Conservation (phyloP, 2,888 invertebrate genomes). For the Tachystola acroxantha region DNA sequence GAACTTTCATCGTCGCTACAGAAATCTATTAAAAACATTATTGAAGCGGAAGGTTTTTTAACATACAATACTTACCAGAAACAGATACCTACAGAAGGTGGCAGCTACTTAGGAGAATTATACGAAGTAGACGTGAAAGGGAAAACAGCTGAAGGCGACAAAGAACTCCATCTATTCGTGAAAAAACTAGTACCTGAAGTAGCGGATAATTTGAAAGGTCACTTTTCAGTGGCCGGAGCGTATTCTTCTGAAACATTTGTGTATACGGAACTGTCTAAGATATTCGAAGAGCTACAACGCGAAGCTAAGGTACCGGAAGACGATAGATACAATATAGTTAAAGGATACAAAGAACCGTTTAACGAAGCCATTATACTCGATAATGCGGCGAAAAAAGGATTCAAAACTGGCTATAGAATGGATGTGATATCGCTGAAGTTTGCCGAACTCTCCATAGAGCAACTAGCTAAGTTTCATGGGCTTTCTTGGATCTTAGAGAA, state of each 20-base stretch:
- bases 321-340: slow-evolving; percentile 34
- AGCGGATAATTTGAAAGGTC: slow-evolving; percentile 19
- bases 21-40: not conserved
- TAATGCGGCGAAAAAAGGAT: slow-evolving; percentile 37
- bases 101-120: slow-evolving; percentile 27
- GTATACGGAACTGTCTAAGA: slow-evolving; percentile 35
- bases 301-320: slow-evolving; percentile 28
- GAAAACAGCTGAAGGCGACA: slow-evolving; percentile 19
- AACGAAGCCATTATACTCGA: slow-evolving; percentile 40
- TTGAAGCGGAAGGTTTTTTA: not conserved
- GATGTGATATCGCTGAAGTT: slow-evolving; percentile 24
- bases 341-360: slow-evolving; percentile 33
- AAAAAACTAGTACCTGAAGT: slow-evolving; percentile 22
- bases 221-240: slow-evolving; percentile 29
- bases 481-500: slow-evolving; percentile 30
- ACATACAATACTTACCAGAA: not conserved
- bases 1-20: not conserved
- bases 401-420: slow-evolving; percentile 25
- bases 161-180: slow-evolving; percentile 35
- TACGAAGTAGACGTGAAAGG: slow-evolving; percentile 32
- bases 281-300: slow-evolving; percentile 35
- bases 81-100: slow-evolving; percentile 21
- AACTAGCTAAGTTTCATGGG: slow-evolving; percentile 36
- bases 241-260: slow-evolving; percentile 37
- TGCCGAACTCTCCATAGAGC: slow-evolving; percentile 25